These are phyloP conservation scores for Lycodopsis pacificus DNA, from an alignment of 2,797 vertebrate genomes.

Conservation along the genomic window DNA sequence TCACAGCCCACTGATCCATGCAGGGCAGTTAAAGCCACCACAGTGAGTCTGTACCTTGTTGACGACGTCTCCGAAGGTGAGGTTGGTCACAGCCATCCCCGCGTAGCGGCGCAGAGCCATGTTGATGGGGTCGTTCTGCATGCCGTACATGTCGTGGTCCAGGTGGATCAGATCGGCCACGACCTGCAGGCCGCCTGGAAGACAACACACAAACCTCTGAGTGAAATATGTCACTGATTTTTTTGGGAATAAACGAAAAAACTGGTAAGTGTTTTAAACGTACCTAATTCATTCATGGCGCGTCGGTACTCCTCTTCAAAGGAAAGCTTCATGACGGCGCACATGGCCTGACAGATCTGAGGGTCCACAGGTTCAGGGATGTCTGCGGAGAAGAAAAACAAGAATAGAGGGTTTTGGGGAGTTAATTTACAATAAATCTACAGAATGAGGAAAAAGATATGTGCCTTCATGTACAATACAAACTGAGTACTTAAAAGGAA, in stretches of 20 bases:
- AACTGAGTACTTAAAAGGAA: too few species aligned
- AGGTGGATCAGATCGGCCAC: conserved; percentile 94
- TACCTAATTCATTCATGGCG: conserved; percentile 98
- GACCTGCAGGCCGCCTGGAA: conserved; percentile 91
- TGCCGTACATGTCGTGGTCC: conserved; percentile 93
- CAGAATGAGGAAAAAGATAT: neutral
- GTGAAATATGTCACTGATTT: neutral
- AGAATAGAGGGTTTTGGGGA: neutral
- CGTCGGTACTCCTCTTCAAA: conserved; percentile 96
- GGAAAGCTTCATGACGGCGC: conserved; percentile 97
- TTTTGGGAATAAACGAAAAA: neutral
- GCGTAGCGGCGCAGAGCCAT: conserved; percentile 93
- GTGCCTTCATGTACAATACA: neutral
- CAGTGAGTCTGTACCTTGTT: conserved; percentile 88
- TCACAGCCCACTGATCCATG: neutral
- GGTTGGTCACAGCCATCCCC: conserved; percentile 97
- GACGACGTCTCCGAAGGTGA: conserved; percentile 96
- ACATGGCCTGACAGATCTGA: conserved; percentile 97
- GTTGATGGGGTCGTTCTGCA: conserved; percentile 93
- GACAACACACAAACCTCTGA: neutral
- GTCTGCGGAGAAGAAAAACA: conserved; percentile 53
- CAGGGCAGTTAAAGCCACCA: neutral
- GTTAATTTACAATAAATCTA: neutral
- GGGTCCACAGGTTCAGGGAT: conserved; percentile 93
- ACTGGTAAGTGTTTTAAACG: conserved; percentile 6